Conservation (phyloP, 2,113 vertebrate genomes). For the Sminthopsis crassicaudata region DNA sequence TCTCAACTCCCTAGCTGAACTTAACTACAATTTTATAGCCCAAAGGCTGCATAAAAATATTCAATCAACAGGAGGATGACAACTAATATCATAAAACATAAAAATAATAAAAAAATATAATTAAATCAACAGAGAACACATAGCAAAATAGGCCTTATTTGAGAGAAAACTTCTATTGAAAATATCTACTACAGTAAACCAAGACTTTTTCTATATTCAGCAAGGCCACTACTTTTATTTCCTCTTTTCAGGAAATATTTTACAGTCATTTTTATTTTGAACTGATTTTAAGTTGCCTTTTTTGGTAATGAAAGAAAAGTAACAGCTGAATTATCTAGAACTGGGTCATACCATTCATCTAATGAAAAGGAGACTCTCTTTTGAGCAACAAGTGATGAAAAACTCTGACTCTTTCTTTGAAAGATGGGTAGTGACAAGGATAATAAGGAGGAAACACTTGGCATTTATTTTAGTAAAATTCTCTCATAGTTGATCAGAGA, state of each 20-base stretch:
- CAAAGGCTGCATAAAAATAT: neutral
- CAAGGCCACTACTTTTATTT: neutral
- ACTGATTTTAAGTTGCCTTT: neutral
- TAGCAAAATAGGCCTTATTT: neutral
- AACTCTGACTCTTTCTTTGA: neutral
- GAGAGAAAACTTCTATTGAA: neutral
- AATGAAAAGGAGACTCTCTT: neutral
- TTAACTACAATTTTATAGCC: neutral
- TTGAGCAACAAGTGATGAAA: neutral
- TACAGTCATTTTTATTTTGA: neutral
- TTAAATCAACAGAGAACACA: neutral
- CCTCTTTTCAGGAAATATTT: neutral
- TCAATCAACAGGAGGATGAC: neutral
- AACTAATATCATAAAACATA: neutral
- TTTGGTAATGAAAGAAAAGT: neutral
- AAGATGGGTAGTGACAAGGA: neutral
- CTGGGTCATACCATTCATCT: neutral
- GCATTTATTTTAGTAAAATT: neutral
- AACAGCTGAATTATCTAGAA: neutral
- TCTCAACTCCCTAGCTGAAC: neutral
- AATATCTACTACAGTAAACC: neutral
- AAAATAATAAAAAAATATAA: neutral
- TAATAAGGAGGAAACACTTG: neutral
- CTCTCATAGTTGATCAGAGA: neutral
- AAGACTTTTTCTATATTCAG: neutral